Evolutionary conservation across 1,140 invertebrate species (phyloP).

Genomic region (Lysiphlebus fabarum): DNA sequence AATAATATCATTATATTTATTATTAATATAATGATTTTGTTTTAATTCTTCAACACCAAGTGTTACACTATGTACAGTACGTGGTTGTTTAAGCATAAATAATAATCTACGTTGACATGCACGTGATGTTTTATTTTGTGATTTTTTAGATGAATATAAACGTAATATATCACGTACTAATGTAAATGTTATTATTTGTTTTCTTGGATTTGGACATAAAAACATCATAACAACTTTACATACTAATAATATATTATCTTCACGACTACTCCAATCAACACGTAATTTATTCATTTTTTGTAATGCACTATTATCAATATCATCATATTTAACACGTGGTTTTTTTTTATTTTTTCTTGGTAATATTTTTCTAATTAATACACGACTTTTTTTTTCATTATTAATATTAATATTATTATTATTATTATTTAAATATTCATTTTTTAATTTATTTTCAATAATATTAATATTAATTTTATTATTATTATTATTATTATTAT

Average conservation of each 20-base stretch:
- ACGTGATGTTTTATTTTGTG: conserved; percentile 66
- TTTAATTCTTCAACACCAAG: conserved; percentile 62
- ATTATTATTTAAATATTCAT: neutral
- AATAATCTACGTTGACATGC: conserved; percentile 66
- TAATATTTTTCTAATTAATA: conserved; percentile 42
- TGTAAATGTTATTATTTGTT: conserved; percentile 52
- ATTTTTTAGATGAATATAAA: conserved; percentile 47
- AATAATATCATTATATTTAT: conserved; percentile 41
- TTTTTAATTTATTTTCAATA: neutral
- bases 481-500: neutral
- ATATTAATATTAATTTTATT: neutral
- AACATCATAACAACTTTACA: conserved; percentile 67
- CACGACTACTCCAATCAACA: conserved; percentile 61
- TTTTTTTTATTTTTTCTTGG: conserved; percentile 36
- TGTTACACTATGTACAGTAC: conserved; percentile 59
- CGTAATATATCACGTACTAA: conserved; percentile 66
- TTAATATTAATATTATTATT: neutral
- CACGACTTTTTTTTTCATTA: conserved; percentile 26
- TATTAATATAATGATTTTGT: conserved; percentile 57
- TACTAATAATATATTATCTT: conserved; percentile 66
- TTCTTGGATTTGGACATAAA: conserved; percentile 58
- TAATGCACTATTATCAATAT: conserved; percentile 65
- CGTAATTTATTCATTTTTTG: conserved; percentile 63
- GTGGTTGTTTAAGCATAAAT: conserved; percentile 62
- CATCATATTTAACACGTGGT: conserved; percentile 58